Conservation (phyloP, 2,888 invertebrate species). For the Amphipyra tragopoginis region DNA sequence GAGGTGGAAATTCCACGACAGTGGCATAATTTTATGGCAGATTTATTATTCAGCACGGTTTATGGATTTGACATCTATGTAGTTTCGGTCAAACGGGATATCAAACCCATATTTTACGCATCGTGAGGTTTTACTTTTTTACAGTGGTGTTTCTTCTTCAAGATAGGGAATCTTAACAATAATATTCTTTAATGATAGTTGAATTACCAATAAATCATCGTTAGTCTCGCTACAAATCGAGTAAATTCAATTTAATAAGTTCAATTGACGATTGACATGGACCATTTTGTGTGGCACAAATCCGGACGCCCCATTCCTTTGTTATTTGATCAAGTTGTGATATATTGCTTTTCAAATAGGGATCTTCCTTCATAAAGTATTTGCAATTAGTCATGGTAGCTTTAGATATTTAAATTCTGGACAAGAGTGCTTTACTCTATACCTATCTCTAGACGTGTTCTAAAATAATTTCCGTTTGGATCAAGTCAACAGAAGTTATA, state of each 20-base stretch:
- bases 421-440: slow-evolving; percentile 19
- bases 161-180: no score
- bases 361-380: slow-evolving; percentile 45
- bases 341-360: slow-evolving; percentile 57
- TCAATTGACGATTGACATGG: slow-evolving; percentile 85
- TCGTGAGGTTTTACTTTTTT: no score
- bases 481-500: slow-evolving; percentile 3
- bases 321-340: slow-evolving; percentile 69
- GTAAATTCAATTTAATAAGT: slow-evolving; percentile 84
- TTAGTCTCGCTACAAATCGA: slow-evolving; percentile 70
- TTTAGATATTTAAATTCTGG: slow-evolving; percentile 20
- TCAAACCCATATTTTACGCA: slow-evolving; percentile 2
- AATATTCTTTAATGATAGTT: slow-evolving; percentile 17
- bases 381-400: slow-evolving; percentile 26
- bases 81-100: not conserved
- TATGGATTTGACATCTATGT: not conserved
- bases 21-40: slow-evolving; percentile 14
- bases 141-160: no score
- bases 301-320: slow-evolving; percentile 70
- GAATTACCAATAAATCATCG: slow-evolving; percentile 74
- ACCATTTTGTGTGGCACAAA: slow-evolving; percentile 75
- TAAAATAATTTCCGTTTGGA: not conserved
- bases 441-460: slow-evolving; percentile 22
- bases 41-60: slow-evolving; percentile 22
- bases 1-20: no score